Evolutionary conservation across 2,888 invertebrate species (phyloP).

Genomic region (Antheraea yamamai): DNA sequence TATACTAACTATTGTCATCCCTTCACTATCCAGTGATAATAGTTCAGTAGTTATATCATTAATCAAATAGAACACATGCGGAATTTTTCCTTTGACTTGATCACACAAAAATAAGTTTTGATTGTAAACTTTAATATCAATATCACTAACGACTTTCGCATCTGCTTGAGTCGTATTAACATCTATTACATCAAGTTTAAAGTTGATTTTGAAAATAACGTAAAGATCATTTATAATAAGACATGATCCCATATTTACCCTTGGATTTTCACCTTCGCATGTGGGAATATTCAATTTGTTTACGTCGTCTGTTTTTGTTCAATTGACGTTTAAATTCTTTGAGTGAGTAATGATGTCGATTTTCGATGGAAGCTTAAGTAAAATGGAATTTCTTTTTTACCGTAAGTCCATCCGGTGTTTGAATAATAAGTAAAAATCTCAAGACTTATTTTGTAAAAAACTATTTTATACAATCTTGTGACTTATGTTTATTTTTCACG

Average conservation of each 20-base stretch:
- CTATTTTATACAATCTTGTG: neutral
- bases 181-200: constrained; percentile 38
- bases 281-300: constrained; percentile 81
- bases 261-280: constrained; percentile 79
- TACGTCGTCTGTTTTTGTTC: constrained; percentile 77
- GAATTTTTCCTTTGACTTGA: constrained; percentile 67
- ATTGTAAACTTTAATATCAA: constrained; percentile 64
- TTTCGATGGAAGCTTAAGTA: constrained; percentile 56
- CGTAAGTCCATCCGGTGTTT: constrained; percentile 26
- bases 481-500: neutral
- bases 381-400: constrained; percentile 28
- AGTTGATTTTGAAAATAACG: constrained; percentile 37
- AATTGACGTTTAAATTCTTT: constrained; percentile 75
- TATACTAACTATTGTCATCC: constrained; percentile 63
- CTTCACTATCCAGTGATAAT: constrained; percentile 65
- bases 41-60: constrained; percentile 73
- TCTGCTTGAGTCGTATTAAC: constrained; percentile 36
- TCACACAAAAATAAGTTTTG: constrained; percentile 70
- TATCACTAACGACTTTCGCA: constrained; percentile 55
- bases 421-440: neutral
- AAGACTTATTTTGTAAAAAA: neutral
- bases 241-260: constrained; percentile 71
- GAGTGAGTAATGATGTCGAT: constrained; percentile 70
- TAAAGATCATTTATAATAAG: constrained; percentile 65
- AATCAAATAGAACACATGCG: constrained; percentile 72